phyloP scores from a whole-genome alignment of 1,140 invertebrate species.

The Scylla paramamosain region DNA sequence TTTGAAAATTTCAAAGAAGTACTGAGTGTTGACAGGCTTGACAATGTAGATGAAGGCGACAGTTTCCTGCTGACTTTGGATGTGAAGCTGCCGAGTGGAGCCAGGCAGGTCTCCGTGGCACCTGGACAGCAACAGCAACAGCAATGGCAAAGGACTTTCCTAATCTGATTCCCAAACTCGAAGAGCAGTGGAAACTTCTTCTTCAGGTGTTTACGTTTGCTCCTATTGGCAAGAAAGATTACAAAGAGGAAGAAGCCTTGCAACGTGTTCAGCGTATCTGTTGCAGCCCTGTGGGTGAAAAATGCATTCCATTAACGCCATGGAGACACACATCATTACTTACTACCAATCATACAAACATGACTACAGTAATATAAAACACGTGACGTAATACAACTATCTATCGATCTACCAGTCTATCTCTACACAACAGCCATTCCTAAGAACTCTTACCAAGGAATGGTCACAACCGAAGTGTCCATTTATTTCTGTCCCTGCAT shows the following conservation, averaged over 20 bases:
- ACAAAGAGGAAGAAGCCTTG: slow-evolving; percentile 63
- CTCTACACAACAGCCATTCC: no score
- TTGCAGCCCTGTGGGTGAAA: slow-evolving; percentile 44
- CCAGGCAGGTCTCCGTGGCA: not conserved
- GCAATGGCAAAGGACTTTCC: not conserved
- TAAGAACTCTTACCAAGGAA: no score
- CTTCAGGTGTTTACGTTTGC: slow-evolving; percentile 53
- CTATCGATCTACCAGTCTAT: no score
- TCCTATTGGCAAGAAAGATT: slow-evolving; percentile 52
- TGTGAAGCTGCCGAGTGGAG: not conserved
- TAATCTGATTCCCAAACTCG: not conserved
- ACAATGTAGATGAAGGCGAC: not conserved
- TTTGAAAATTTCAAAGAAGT: not conserved
- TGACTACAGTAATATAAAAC: not conserved
- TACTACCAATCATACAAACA: not conserved
- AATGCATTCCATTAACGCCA: no score
- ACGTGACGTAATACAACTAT: not conserved
- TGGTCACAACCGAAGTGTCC: no score
- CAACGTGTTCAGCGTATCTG: slow-evolving; percentile 52
- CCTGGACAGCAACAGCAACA: not conserved
- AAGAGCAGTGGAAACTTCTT: slow-evolving; percentile 28
- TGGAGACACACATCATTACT: no score
- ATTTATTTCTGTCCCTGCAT: no score
- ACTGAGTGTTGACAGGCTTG: slow-evolving; percentile 28
- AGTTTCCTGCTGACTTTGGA: slow-evolving; percentile 33